These are phyloP conservation scores for Xestoiulus laeticollis DNA, from an alignment of 2,888 invertebrate species.

Conservation along the genomic window DNA sequence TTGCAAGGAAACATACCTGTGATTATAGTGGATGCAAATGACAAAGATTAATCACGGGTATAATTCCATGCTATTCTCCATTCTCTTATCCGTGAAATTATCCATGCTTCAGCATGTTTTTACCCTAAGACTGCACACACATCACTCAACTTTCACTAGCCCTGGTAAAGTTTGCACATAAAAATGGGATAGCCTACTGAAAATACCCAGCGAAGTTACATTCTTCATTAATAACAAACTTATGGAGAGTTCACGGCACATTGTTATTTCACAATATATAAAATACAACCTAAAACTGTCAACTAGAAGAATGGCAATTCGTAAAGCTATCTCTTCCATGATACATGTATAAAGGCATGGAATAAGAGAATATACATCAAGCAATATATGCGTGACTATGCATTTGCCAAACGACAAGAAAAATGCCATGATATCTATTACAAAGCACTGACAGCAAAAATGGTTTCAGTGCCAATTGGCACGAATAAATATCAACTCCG, in stretches of 20 bases:
- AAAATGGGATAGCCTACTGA: not conserved
- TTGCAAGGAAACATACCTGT: no score
- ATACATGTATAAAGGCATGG: no score
- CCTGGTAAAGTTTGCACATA: no score
- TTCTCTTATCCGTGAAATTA: no score
- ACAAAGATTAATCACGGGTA: no score
- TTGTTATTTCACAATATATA: not conserved
- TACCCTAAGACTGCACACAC: no score
- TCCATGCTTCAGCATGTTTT: no score
- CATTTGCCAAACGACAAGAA: not conserved
- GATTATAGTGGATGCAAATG: no score
- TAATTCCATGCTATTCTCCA: no score
- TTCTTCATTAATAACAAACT: not conserved
- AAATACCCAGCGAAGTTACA: not conserved
- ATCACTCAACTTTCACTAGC: no score
- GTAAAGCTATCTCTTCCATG: not conserved
- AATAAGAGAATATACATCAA: not conserved
- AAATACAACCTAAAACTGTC: not conserved
- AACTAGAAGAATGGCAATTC: not conserved
- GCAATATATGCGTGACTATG: not conserved
- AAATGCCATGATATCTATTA: not conserved
- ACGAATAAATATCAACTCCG: not conserved
- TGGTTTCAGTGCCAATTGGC: constrained; percentile 1
- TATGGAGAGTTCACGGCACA: not conserved
- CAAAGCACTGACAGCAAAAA: not conserved